Evolutionary conservation across 2,888 invertebrate genomes (phyloP), one percentile per base, ranked within the genome.

Genomic region (Dusona sp.): DNA sequence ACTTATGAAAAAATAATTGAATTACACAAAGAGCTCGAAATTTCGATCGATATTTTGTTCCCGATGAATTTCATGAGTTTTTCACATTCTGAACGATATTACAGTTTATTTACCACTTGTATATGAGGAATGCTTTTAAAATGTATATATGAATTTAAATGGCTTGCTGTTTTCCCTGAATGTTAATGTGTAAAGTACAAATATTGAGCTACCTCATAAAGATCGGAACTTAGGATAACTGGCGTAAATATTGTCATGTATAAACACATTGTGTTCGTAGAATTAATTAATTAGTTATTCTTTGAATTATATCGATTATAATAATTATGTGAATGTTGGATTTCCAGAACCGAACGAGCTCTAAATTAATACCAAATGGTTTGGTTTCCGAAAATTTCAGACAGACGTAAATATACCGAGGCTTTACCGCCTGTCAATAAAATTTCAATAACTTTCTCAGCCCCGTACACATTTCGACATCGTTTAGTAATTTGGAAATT

Each of bases 361-460:
- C 70, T 9, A 25, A 29, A 70, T 70, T 70, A 70, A 70, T 72
- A 11, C 51, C 33, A 16, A 33, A 51, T 72, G 19, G 2, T 72
- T n/a, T 33, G 22, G 51, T 72, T 72, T 51, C 51, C 19, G 16
- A 29, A 51, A 51, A 11, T 68, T 72, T 33, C 8, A 33, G 3
- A 33, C 33, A 22, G 13, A 7, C 16, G 45, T 45, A 29, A 70
- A 70, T 25, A n/a, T 13, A 42, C 11, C 48, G 33, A 51, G 19
- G 70, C 25, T 70, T 48, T 45, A 29, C 25, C 70, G 8, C 48
- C n/a, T 72, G 72, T 72, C 51, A 72, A 72, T 72, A 33, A 29
- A 51, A 72, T 72, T 72, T 29, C 29, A 29, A 51, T 33, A 72
- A 51, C 33, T 51, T 72, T 72, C 22, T 48, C 70, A 13, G 25